These are phyloP conservation scores for Spinus olivaceus DNA, from an alignment of 2,797 vertebrate genomes.

Conservation along the genomic window DNA sequence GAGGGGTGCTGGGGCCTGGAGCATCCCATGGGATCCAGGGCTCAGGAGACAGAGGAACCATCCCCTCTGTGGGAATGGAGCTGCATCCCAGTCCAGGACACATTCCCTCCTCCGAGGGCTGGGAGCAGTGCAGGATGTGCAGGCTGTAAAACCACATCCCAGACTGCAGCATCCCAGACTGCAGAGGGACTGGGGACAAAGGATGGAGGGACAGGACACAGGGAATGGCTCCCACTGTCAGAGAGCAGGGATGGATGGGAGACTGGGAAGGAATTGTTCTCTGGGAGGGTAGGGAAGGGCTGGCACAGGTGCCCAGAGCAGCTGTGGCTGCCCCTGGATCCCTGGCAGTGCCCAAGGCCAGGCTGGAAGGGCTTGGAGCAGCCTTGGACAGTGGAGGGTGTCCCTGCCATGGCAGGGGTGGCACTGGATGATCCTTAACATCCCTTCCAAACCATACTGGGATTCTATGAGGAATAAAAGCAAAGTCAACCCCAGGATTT, in stretches of 20 bases:
- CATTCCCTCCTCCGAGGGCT: fast-evolving
- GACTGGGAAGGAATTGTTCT: not conserved
- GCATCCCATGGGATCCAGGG: fast-evolving
- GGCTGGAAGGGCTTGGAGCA: not conserved
- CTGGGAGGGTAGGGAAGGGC: not conserved
- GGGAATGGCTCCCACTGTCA: not conserved
- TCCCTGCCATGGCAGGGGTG: not conserved
- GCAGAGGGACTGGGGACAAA: not conserved
- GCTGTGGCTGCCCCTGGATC: not conserved
- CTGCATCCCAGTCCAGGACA: not conserved
- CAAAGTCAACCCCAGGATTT: not conserved
- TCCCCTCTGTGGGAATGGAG: not conserved
- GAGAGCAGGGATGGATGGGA: not conserved
- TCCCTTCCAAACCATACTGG: not conserved
- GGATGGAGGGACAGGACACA: not conserved
- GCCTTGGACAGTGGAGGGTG: fast-evolving
- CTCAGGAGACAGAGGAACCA: not conserved
- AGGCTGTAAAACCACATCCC: not conserved
- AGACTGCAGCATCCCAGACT: not conserved
- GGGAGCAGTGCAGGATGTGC: not conserved
- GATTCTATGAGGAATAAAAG: not conserved
- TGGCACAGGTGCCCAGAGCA: not conserved
- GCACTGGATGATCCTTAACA: not conserved
- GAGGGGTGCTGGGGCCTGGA: not conserved
- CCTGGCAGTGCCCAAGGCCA: not conserved